Conservation (phyloP, 2,797 vertebrate genomes). For the Sciurus vulgaris region DNA sequence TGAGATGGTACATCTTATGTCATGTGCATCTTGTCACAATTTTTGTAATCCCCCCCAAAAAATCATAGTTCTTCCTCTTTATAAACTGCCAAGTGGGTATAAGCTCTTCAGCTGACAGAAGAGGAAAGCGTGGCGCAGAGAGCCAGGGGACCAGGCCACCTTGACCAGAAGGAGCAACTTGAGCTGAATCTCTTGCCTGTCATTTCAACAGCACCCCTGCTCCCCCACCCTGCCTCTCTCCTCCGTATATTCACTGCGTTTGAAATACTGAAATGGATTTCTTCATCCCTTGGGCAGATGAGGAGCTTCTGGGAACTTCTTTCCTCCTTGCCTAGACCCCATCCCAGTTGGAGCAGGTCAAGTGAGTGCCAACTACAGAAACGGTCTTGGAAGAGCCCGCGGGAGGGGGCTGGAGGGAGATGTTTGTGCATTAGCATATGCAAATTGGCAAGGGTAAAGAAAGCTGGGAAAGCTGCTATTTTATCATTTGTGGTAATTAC, state of each 20-base stretch:
- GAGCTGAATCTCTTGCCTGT: neutral
- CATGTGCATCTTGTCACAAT: neutral
- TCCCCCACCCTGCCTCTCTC: too few relatives aligned
- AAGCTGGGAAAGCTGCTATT: conserved; percentile 83
- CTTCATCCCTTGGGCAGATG: neutral
- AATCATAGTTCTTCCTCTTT: neutral
- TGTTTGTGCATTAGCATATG: conserved; percentile 77
- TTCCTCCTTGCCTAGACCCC: neutral
- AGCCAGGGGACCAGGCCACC: too few relatives aligned
- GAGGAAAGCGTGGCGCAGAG: neutral
- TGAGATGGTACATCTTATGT: neutral
- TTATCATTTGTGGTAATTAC: conserved; percentile 86
- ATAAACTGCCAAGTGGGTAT: neutral
- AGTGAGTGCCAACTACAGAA: neutral
- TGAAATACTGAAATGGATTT: neutral
- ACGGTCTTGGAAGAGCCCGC: neutral
- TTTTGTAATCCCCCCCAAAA: neutral
- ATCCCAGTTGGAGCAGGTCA: neutral
- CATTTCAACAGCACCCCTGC: rapidly evolving
- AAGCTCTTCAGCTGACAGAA: neutral
- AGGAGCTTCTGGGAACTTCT: conserved; percentile 32
- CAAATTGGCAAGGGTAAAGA: conserved; percentile 80
- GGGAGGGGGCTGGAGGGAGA: conserved; percentile 13
- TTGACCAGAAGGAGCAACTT: neutral
- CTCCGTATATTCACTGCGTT: neutral